These are phyloP conservation scores for Endotricha flammealis DNA, from an alignment of 2,888 invertebrate species.

Conservation along the genomic window DNA sequence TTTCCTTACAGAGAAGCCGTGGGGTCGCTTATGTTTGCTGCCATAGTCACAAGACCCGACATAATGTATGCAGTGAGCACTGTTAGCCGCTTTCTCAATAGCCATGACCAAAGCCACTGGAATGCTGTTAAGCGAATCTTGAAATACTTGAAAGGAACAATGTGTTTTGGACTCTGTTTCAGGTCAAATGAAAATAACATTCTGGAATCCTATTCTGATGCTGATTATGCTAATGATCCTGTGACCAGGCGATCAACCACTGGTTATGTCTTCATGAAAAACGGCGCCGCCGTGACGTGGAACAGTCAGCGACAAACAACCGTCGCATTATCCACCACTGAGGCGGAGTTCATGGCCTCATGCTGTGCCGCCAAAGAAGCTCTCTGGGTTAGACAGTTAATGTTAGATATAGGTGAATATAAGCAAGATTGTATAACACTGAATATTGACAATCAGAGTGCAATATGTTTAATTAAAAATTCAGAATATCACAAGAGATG, in stretches of 20 bases:
- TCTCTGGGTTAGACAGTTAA: not conserved
- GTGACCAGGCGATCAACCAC: not conserved
- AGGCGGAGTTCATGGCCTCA: conserved; percentile 1
- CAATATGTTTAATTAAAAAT: conserved; percentile 18
- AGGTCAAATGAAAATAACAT: conserved; percentile 4
- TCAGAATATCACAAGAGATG: conserved; percentile 13
- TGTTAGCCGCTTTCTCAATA: conserved; percentile 18
- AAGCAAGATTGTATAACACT: conserved; percentile 3
- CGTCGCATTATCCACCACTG: conserved; percentile 1
- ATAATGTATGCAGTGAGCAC: conserved; percentile 18
- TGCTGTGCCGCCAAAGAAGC: not conserved
- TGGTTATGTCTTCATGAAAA: conserved; percentile 1
- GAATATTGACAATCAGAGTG: conserved; percentile 17
- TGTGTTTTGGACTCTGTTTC: not conserved
- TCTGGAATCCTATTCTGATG: conserved; percentile 16
- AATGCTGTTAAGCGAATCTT: conserved; percentile 17
- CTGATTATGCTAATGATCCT: conserved; percentile 10
- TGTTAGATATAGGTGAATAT: not conserved
- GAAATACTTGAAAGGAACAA: conserved; percentile 11
- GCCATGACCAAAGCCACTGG: conserved; percentile 14
- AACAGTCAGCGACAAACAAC: not conserved
- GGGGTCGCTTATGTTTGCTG: conserved; percentile 17
- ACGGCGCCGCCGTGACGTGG: conserved; percentile 1
- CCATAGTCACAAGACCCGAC: conserved; percentile 19
- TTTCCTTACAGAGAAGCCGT: conserved; percentile 20